Percentiles rank a stretch among this genome's conserved stretches.
Conservation (phyloP, 2,888 invertebrate species). For the Drosophila helvetica region DNA sequence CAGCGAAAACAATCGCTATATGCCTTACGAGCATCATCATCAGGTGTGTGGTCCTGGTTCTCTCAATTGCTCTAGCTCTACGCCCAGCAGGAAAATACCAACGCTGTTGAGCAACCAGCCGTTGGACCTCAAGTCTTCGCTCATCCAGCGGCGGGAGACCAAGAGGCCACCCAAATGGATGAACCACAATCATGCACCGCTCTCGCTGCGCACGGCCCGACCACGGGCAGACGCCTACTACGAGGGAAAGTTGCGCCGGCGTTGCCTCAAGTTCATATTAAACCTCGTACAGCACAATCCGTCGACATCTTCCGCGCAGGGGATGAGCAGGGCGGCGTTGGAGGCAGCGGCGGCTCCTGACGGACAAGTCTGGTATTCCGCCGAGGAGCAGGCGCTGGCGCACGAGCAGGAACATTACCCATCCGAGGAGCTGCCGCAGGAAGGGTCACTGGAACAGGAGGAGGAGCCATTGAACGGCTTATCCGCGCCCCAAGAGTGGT, state of each 20-base stretch:
- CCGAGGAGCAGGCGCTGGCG: slow-evolving; percentile 8
- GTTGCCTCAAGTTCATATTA: not conserved
- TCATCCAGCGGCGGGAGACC: not conserved
- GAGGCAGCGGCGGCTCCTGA: not conserved
- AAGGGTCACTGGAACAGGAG: not conserved
- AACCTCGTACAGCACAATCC: not conserved
- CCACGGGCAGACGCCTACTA: not conserved
- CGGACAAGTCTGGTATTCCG: not conserved
- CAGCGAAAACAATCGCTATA: not conserved
- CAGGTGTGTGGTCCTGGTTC: too few species aligned
- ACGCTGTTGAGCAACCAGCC: not conserved
- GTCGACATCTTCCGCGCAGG: too few species aligned
- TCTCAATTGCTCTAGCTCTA: not conserved
- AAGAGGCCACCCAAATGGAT: not conserved
- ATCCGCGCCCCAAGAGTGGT: not conserved
- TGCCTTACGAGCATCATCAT: not conserved
- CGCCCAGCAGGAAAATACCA: not conserved
- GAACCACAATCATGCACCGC: not conserved
- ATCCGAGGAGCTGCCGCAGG: not conserved
- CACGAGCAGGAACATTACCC: not conserved
- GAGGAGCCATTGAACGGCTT: not conserved
- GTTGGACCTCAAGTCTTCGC: not conserved
- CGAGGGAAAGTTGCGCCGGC: not conserved
- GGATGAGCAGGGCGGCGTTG: too few species aligned
- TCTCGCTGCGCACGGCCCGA: not conserved